Conservation (phyloP, 2,888 invertebrate genomes). For the Drosophila phalerata region DNA sequence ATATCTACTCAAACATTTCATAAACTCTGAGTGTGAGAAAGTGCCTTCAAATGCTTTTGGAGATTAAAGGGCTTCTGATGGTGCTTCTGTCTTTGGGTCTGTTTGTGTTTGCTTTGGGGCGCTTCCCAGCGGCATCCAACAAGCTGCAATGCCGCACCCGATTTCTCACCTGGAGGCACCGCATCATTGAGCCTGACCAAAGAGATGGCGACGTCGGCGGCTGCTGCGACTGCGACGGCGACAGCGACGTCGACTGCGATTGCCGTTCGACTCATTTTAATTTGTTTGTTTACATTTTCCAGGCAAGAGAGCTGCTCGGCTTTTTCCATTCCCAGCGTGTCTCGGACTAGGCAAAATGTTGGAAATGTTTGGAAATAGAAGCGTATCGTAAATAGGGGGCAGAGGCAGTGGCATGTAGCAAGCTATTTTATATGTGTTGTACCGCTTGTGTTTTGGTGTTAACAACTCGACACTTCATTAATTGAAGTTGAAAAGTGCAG, state of each 20-base stretch:
- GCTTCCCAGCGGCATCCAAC: constrained; percentile 45
- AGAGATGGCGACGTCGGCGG: constrained; percentile 26
- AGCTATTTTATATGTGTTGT: constrained; percentile 19
- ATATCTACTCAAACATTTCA: constrained; percentile 35
- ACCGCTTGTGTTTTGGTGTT: constrained; percentile 72
- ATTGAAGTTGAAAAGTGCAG: constrained; percentile 79
- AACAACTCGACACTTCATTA: constrained; percentile 82
- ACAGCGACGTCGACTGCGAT: constrained; percentile 20
- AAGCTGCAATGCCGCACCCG: constrained; percentile 50
- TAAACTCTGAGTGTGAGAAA: constrained; percentile 50
- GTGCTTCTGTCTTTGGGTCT: constrained; percentile 48
- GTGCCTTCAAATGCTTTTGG: constrained; percentile 33
- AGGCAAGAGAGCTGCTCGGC: constrained; percentile 54
- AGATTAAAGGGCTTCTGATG: constrained; percentile 74
- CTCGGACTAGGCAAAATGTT: constrained; percentile 60
- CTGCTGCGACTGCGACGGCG: constrained; percentile 24
- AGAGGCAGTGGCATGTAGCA: constrained; percentile 12
- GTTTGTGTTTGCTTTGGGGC: constrained; percentile 39
- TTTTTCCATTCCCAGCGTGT: constrained; percentile 61
- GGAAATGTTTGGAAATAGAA: constrained; percentile 73
- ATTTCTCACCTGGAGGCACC: constrained; percentile 75
- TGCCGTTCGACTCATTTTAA: constrained; percentile 74
- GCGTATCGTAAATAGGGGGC: constrained; percentile 19
- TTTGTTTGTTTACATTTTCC: constrained; percentile 79
- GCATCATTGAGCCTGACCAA: constrained; percentile 40